Base-by-base conservation (phyloP, 1,140 invertebrate species). In the Samia ricini region DNA sequence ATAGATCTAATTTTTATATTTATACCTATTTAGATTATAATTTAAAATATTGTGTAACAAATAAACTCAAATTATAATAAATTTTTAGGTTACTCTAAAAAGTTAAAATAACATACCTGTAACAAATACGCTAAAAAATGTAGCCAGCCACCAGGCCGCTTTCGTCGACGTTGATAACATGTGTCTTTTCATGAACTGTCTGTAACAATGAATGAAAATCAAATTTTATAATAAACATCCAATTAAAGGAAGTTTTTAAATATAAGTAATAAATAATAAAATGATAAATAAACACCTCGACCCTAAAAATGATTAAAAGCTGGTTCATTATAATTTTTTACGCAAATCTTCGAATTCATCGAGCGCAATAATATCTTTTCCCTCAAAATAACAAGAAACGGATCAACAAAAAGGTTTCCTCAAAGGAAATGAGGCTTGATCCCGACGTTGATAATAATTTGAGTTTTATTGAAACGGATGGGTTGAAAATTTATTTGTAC, bases 81-180 rank as follows among this genome's bases (percentile, higher is more conserved):
- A n/a, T n/a, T n/a, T n/a, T n/a, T n/a, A n/a, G n/a, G n/a, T n/a
- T n/a, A n/a, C n/a, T 42, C 0, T 42, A 42, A 12, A 42, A 42
- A 56, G n/a, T n/a, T n/a, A 33, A 4, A 56, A 29, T 15, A 42
- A 55, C 48, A 23, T 63, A 89, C 87, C 87, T 76, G 87, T 89
- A 20, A 88, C 87, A 66, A 89, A 86, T 23, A 89, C 87, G 67
- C 82, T 85, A 42, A 89, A 72, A 61, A 89, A 84, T 55, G 83
- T 89, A 61, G 83, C 84, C 74, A 89, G 87, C 83, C 87, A 89
- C 80, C 85, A 88, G 85, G 85, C 87, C 74, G 80, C 80, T 61
- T 80, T 89, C 48, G 77, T 88, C 72, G 82, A 83, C 66, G 83
- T 75, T 57, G 87, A 78, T 79, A 76, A 77, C 85, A 89, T 89